These are phyloP conservation scores for Patella depressa DNA, from an alignment of 2,888 invertebrate genomes.

Conservation along the genomic window DNA sequence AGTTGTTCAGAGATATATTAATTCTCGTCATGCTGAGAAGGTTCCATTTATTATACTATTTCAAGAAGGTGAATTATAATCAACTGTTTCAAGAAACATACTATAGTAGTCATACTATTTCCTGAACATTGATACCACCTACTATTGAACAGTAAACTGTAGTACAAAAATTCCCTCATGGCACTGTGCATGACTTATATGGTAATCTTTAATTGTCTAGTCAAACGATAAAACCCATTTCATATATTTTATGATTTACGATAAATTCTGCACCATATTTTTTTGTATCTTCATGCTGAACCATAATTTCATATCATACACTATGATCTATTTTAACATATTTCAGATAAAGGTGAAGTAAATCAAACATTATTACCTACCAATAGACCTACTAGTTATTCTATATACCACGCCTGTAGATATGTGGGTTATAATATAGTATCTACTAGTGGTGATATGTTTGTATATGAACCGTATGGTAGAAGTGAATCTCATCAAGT, in stretches of 20 bases:
- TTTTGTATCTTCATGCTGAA: too few relatives aligned
- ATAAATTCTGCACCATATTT: too few relatives aligned
- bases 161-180: too few relatives aligned
- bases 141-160: too few relatives aligned
- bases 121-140: too few relatives aligned
- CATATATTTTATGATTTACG: too few relatives aligned
- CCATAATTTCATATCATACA: too few relatives aligned
- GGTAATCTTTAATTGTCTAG: too few relatives aligned
- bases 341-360: slow-evolving; percentile 25
- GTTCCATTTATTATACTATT: slow-evolving; percentile 44
- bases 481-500: slow-evolving; percentile 5
- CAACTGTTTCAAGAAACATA: too few relatives aligned
- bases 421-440: slow-evolving; percentile 27
- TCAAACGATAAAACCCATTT: too few relatives aligned
- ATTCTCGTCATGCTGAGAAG: slow-evolving; percentile 32
- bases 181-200: too few relatives aligned
- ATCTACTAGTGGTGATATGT: slow-evolving; percentile 24
- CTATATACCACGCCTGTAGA: slow-evolving; percentile 32
- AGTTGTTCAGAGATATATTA: slow-evolving; percentile 43
- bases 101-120: too few relatives aligned
- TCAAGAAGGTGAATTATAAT: slow-evolving; percentile 37
- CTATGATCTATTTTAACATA: not conserved
- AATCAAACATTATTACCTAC: slow-evolving; percentile 31
- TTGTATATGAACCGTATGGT: slow-evolving; percentile 25
- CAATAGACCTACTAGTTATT: slow-evolving; percentile 44